Evolutionary conservation across 2,113 vertebrate genomes (phyloP), one percentile per base, ranked within the genome.

Genomic region (Choloepus hoffmanni): DNA sequence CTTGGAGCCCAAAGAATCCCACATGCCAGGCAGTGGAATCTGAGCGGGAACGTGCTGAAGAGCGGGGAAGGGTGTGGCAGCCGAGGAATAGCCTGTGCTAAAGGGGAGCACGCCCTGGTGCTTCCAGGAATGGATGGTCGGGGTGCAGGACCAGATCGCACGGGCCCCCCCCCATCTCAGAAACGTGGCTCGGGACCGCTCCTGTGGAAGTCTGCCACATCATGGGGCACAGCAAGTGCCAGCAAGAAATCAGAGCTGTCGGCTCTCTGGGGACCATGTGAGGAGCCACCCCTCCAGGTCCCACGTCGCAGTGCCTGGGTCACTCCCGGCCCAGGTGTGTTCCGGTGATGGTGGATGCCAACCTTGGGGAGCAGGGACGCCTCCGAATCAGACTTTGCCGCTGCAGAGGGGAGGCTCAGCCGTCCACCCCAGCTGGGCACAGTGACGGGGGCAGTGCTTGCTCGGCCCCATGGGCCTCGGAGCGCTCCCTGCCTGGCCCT

Each of bases 141-240:
- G 58, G 13, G 18, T 19, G 50, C 19, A 11, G 40, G 55, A 18
- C 16, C 5, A 28, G 0, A 55, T 55, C 45, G 28, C 55, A 7
- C 40, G 10, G n/a, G 24, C 21, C n/a, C 33, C 9, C 45, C 28
- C 53, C 55, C 30, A 0, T 15, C 40, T 83, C 63, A 11, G 72
- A 55, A 62, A 6, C 2, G 0, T 3, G n/a, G 33, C 67, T 33
- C 2, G 18, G 11, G 67, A 0, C 15, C 0, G 2, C 23, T n/a
- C 74, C 19, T 0, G 5, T 3, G 16, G 2, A 30, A 45, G 30
- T 2, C 18, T 0, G 0, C 4, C 3, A 6, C 26, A 24, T 5
- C 2, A 33, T 14, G 45, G 23, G 45, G 43, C 2, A 0, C 53
- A 3, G 11, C 28, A 1, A 23, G 40, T 28, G 16, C 10, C 14